These are phyloP conservation scores for Heliconius himera DNA, from an alignment of 1,140 invertebrate genomes.

Conservation along the genomic window DNA sequence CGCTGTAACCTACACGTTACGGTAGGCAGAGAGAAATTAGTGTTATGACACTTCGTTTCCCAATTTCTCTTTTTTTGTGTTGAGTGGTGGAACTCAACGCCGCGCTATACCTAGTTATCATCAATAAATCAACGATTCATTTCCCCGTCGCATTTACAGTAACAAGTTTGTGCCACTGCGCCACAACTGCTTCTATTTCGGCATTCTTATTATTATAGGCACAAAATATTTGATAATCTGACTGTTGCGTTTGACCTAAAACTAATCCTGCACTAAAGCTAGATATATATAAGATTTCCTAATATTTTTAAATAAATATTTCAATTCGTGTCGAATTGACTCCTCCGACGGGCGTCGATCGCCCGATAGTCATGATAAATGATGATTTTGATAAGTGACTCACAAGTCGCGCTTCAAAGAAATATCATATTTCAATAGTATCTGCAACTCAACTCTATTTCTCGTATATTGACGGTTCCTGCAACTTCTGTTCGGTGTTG, in stretches of 20 bases:
- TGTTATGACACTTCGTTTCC: too few relatives aligned
- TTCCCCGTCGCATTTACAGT: too few relatives aligned
- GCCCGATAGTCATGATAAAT: conserved; percentile 72
- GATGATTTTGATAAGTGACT: conserved; percentile 58
- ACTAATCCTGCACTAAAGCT: background rate
- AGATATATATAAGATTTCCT: background rate
- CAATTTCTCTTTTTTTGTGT: too few relatives aligned
- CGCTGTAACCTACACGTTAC: too few relatives aligned
- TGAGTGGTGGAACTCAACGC: too few relatives aligned
- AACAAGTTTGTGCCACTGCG: too few relatives aligned
- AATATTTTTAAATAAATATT: background rate
- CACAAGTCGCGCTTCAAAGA: conserved; percentile 48
- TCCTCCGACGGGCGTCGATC: conserved; percentile 57
- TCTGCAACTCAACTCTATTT: conserved; percentile 51
- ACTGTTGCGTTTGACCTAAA: background rate
- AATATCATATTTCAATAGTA: conserved; percentile 65
- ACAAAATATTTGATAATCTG: background rate
- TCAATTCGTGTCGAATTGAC: conserved; percentile 50
- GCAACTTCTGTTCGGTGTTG: conserved; percentile 44
- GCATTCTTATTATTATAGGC: too few relatives aligned
- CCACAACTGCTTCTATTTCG: too few relatives aligned
- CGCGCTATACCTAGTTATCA: too few relatives aligned
- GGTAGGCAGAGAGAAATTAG: too few relatives aligned
- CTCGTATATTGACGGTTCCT: conserved; percentile 46
- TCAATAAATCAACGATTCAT: too few relatives aligned